phyloP scores from a whole-genome alignment of 1,140 invertebrate genomes.

The Heliothis subflexa region DNA sequence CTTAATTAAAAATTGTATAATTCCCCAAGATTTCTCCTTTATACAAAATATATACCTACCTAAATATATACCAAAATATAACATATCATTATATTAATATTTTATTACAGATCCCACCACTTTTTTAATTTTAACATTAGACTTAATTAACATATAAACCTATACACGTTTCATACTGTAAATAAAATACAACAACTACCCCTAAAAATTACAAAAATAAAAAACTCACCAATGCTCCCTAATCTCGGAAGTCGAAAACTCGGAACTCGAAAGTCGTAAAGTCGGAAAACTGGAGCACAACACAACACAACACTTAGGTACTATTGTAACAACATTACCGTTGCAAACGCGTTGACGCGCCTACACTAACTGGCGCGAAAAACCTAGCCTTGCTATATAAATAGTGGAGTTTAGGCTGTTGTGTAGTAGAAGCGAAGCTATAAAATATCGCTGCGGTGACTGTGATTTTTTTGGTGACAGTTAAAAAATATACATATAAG shows the following conservation, averaged over 20 bases:
- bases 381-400: not conserved
- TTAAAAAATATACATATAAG: not conserved
- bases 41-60: too few relatives aligned
- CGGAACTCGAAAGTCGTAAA: constrained; percentile 5
- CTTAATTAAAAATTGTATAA: too few relatives aligned
- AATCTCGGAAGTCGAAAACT: not conserved
- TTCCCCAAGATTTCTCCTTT: too few relatives aligned
- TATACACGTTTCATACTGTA: not conserved
- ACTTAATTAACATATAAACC: not conserved
- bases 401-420: not conserved
- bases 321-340: constrained; percentile 22
- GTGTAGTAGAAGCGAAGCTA: not conserved
- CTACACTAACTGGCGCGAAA: not conserved
- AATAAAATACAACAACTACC: not conserved
- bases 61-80: too few relatives aligned
- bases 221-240: constrained; percentile 15
- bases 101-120: too few relatives aligned
- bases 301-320: constrained; percentile 15
- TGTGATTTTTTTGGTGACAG: not conserved
- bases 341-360: not conserved
- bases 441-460: not conserved
- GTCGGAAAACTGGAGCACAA: constrained; percentile 22
- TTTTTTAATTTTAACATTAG: not conserved
- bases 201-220: not conserved
- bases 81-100: not conserved